phyloP scores from a whole-genome alignment of 2,113 vertebrate genomes.

The Connochaetes taurinus region DNA sequence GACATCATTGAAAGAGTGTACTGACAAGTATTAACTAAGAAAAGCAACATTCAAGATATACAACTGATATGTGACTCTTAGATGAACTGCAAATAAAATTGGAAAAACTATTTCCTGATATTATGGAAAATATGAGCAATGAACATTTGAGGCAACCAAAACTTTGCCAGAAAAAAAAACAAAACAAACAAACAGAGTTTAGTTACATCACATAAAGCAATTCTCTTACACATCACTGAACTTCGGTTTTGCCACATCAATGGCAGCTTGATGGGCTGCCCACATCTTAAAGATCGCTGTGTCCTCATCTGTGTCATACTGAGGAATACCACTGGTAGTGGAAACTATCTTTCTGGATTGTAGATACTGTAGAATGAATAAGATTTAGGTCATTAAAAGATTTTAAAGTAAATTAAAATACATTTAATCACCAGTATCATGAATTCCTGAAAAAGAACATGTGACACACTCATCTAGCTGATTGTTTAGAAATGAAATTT shows the following conservation, averaged over 20 bases:
- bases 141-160: not conserved
- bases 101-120: not conserved
- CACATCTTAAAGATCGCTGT: not conserved
- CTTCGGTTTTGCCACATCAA: not conserved
- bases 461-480: not conserved
- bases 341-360: not conserved
- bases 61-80: not conserved
- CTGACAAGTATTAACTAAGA: not conserved
- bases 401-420: not conserved
- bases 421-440: not conserved
- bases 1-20: not conserved
- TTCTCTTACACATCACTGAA: not conserved
- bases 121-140: not conserved
- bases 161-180: not conserved
- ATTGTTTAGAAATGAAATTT: not conserved
- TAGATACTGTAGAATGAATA: not conserved
- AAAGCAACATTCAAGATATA: not conserved
- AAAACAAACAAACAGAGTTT: not conserved
- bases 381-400: not conserved
- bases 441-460: not conserved
- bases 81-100: not conserved
- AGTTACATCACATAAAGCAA: not conserved
- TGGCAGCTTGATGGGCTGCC: accelerated
- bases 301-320: not conserved
- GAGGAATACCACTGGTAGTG: accelerated